A percentile compares a stretch with the other conserved stretches of the same genome.
phyloP scores from a whole-genome alignment of 2,113 vertebrate genomes.

The Charina bottae region DNA sequence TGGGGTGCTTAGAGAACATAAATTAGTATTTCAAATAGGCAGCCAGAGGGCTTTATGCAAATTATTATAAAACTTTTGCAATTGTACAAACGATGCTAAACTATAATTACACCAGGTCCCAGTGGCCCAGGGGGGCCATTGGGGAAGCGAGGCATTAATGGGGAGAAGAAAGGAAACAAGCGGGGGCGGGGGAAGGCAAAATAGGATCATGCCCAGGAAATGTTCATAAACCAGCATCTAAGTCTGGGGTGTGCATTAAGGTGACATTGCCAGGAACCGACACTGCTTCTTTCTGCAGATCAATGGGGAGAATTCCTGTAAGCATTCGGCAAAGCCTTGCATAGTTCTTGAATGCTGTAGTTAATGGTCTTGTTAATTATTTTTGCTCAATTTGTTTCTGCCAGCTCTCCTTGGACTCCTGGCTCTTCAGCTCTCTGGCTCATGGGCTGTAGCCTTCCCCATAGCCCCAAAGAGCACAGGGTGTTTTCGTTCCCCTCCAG shows the following conservation, averaged over 20 bases:
- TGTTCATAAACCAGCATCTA: neutral
- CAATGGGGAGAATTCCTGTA: neutral
- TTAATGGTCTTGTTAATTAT: neutral
- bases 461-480: neutral
- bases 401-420: neutral
- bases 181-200: neutral
- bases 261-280: neutral
- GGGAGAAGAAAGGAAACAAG: neutral
- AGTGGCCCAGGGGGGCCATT: neutral
- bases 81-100: slow-evolving; percentile 3
- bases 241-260: neutral
- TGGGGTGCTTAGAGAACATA: neutral
- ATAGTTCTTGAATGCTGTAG: neutral
- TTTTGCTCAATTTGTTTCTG: neutral
- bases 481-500: no score
- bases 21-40: neutral
- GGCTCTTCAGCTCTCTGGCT: neutral
- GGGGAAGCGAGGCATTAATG: neutral
- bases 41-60: neutral
- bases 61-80: neutral
- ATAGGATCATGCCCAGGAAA: neutral
- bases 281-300: no score
- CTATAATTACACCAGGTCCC: slow-evolving; percentile 11
- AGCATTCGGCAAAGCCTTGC: neutral
- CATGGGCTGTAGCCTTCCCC: neutral